Conservation (phyloP, 1,140 invertebrate species). For the Gerris buenoi region DNA sequence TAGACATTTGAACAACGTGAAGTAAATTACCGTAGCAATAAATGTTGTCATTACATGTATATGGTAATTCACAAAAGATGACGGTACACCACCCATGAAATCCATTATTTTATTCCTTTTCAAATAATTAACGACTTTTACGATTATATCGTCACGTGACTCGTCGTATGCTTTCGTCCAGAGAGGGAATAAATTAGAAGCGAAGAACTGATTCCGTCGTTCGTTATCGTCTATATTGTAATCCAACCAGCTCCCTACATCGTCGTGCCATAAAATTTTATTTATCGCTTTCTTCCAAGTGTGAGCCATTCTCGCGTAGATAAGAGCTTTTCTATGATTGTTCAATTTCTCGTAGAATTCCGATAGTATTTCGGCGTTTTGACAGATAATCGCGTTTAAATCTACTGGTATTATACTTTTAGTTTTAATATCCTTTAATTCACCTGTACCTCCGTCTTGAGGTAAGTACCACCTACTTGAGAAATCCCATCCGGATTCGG, state of each 20-base stretch:
- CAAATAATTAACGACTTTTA: slow-evolving; percentile 48
- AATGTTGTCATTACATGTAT: slow-evolving; percentile 32
- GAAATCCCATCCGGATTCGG: slow-evolving; percentile 92
- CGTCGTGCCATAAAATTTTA: slow-evolving; percentile 66
- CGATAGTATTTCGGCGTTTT: slow-evolving; percentile 59
- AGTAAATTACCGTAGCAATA: slow-evolving; percentile 65
- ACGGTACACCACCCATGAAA: slow-evolving; percentile 62
- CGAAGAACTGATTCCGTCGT: slow-evolving; percentile 67
- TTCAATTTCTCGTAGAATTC: slow-evolving; percentile 51
- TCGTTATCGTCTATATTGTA: slow-evolving; percentile 47
- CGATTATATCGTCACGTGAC: slow-evolving; percentile 48
- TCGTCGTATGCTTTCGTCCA: slow-evolving; percentile 60
- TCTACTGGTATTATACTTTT: slow-evolving; percentile 76
- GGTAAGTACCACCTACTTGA: slow-evolving; percentile 77
- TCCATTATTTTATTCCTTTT: slow-evolving; percentile 49
- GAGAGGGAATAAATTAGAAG: slow-evolving; percentile 68
- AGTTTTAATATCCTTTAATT: slow-evolving; percentile 53
- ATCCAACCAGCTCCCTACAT: slow-evolving; percentile 73
- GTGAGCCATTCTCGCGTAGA: slow-evolving; percentile 45
- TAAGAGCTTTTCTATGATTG: slow-evolving; percentile 41
- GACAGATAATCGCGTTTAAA: slow-evolving; percentile 69
- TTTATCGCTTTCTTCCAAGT: slow-evolving; percentile 45
- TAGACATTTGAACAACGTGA: slow-evolving; percentile 54
- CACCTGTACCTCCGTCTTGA: slow-evolving; percentile 53
- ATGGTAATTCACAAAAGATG: slow-evolving; percentile 64